Evolutionary conservation across 2,797 vertebrate species (phyloP), one percentile per base, ranked within the genome.

Genomic region (Erethizon dorsatum): DNA sequence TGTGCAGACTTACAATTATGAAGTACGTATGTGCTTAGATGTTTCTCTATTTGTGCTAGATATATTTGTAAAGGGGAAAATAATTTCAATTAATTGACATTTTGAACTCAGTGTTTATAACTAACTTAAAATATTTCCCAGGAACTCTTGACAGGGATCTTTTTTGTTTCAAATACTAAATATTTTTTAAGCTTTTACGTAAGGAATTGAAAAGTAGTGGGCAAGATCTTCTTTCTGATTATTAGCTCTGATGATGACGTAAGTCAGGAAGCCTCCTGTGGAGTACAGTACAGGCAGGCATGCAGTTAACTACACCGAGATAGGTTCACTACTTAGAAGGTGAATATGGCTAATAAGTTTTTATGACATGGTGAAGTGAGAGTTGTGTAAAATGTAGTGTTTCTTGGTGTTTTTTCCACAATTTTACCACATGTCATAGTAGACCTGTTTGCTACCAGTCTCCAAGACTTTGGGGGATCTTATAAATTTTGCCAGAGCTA

Each of bases 391-490:
- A 79, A 79, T 91, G 7, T 31, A 41, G 6, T 90, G 54, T 63
- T 96, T 91, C 73, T n/a, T 95, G 54, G 31, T 56, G 47, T 83
- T 90, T 94, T 94, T 83, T 88, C 31, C 33, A 56, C 80, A 71
- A 9, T 56, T 31, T 83, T 79, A 45, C 61, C n/a, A 28, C 12
- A 65, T 95, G 33, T 73, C 85, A 37, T 17, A 63, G 3, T 69
- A 91, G 61, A n/a, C 17, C 5, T 75, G 1, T 89, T 92, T 89
- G 24, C 75, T 83, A 24, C 9, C 52, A 82, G 22, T 71, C 28
- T 33, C 22, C 33, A 67, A 67, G n/a, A 92, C 88, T 87, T 90
- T 93, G 61, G 69, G 22, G 18, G 24, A 41, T 50, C 37, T 71
- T 90, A 33, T n/a, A 33, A 31, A 65, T 24, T 83, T 88, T 54